phyloP scores from a whole-genome alignment of 1,140 invertebrate species.

The Drosophila ironensis region DNA sequence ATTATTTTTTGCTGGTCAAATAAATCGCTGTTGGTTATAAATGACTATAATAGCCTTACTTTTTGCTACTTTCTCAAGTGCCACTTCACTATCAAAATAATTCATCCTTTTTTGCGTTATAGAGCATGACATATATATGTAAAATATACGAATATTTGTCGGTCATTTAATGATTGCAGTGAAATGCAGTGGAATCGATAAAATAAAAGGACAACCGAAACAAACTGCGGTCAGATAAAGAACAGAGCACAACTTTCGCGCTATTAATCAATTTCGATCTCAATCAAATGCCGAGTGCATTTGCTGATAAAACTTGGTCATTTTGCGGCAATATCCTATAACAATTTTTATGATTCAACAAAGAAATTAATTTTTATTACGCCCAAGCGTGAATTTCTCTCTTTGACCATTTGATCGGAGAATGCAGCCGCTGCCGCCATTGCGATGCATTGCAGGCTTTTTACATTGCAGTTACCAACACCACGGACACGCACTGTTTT shows the following conservation, averaged over 20 bases:
- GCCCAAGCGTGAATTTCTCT: slow-evolving; percentile 39
- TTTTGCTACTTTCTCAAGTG: slow-evolving; percentile 37
- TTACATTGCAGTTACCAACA: no score
- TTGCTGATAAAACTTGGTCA: slow-evolving; percentile 52
- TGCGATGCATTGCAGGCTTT: slow-evolving; percentile 3
- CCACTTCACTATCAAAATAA: slow-evolving; percentile 32
- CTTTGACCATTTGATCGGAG: slow-evolving; percentile 39
- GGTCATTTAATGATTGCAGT: slow-evolving; percentile 22
- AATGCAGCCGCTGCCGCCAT: no score
- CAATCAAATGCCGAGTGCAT: slow-evolving; percentile 15
- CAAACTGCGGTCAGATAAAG: slow-evolving; percentile 11
- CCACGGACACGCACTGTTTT: slow-evolving; percentile 6
- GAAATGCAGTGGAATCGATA: slow-evolving; percentile 18
- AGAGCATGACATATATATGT: no score
- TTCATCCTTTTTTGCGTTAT: slow-evolving; percentile 29
- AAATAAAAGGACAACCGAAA: slow-evolving; percentile 8
- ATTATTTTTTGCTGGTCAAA: slow-evolving; percentile 56
- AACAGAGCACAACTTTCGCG: slow-evolving; percentile 47
- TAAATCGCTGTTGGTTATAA: slow-evolving; percentile 48
- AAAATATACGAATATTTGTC: background rate
- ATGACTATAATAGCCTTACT: slow-evolving; percentile 42
- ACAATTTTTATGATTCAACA: slow-evolving; percentile 46
- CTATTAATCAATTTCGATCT: slow-evolving; percentile 40
- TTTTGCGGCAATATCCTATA: slow-evolving; percentile 49
- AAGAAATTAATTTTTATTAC: slow-evolving; percentile 60